phyloP scores from a whole-genome alignment of 2,888 invertebrate genomes.

The Ornithoptera priamus region DNA sequence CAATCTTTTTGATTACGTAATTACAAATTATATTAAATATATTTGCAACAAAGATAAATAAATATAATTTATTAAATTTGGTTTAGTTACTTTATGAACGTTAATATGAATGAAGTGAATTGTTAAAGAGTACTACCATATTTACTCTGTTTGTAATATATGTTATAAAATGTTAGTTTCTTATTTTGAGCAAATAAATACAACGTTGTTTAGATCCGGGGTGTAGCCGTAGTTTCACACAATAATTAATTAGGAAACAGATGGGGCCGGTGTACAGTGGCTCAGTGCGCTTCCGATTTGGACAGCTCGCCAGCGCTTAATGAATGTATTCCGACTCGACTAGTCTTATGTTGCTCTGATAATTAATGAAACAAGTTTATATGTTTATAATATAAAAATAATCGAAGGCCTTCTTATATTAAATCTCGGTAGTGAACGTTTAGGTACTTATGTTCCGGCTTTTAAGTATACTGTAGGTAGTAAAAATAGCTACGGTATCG shows the following conservation, averaged over 20 bases:
- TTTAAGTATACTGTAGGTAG: too few species aligned
- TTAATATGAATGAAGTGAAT: too few species aligned
- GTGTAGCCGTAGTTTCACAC: slow-evolving; percentile 12
- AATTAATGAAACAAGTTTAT: slow-evolving; percentile 16
- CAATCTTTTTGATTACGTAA: too few species aligned
- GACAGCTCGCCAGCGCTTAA: slow-evolving; percentile 20
- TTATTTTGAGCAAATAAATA: background rate
- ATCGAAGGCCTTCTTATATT: background rate
- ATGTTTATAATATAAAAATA: slow-evolving; percentile 11
- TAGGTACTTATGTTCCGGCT: too few species aligned
- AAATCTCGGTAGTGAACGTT: background rate
- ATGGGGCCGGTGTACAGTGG: slow-evolving; percentile 16
- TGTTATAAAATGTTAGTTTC: background rate
- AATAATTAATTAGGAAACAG: slow-evolving; percentile 28
- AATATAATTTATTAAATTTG: too few species aligned
- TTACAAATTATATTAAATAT: too few species aligned
- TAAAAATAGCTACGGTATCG: too few species aligned
- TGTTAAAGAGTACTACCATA: too few species aligned
- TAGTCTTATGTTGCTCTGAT: slow-evolving; percentile 16
- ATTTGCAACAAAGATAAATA: too few species aligned
- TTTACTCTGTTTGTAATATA: background rate
- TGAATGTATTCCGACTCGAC: slow-evolving; percentile 24
- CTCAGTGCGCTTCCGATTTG: slow-evolving; percentile 21
- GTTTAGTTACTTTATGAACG: too few species aligned
- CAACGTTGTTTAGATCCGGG: background rate